Evolutionary conservation across 1,140 invertebrate species (phyloP).

Genomic region (Rhopalosiphum maidis): DNA sequence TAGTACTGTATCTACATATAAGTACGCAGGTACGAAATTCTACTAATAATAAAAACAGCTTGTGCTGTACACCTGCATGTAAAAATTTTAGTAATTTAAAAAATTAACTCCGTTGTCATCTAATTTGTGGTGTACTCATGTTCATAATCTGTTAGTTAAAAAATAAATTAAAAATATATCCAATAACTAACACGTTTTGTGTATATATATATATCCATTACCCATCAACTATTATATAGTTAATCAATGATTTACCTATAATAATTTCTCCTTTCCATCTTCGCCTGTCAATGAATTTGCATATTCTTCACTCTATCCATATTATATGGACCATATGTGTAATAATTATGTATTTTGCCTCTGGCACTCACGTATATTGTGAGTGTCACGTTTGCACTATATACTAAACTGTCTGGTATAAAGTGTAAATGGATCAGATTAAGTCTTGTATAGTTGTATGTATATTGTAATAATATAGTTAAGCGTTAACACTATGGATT

Average conservation of each 20-base stretch:
- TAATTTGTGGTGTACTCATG: neutral
- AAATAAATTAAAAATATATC: neutral
- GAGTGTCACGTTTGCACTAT: conserved; percentile 4
- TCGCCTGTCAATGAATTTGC: neutral
- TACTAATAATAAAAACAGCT: neutral
- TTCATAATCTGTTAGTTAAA: neutral
- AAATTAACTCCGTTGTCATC: neutral
- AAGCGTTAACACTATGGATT: neutral
- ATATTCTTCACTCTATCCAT: neutral
- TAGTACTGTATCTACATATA: neutral
- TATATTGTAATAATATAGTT: neutral
- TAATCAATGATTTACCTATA: neutral
- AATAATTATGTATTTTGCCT: neutral
- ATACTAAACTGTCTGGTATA: neutral
- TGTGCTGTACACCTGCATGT: neutral
- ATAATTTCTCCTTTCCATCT: neutral
- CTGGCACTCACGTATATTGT: neutral
- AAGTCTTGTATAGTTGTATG: neutral
- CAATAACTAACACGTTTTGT: neutral
- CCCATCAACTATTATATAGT: too few species aligned
- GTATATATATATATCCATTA: neutral
- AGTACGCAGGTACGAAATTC: neutral
- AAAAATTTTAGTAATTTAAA: neutral
- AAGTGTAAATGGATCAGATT: conserved; percentile 41
- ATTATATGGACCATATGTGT: neutral